A percentile compares a stretch with the other conserved stretches of the same genome.
phyloP scores from a whole-genome alignment of 1,140 invertebrate genomes.

The Gonioctena quinquepunctata region DNA sequence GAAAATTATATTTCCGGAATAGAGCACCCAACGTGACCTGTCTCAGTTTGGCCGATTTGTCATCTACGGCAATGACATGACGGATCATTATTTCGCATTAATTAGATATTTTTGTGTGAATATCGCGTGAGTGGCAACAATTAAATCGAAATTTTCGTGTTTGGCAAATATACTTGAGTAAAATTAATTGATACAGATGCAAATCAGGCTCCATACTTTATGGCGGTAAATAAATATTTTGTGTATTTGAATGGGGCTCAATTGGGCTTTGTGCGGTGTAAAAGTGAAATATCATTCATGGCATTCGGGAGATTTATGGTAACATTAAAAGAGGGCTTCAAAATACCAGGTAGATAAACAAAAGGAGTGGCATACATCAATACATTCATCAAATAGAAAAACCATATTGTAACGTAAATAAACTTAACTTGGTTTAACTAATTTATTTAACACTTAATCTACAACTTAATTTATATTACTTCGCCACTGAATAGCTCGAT shows the following conservation, averaged over 20 bases:
- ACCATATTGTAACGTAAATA: too few relatives aligned
- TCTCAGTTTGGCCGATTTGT: not conserved
- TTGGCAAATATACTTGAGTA: constrained; percentile 34
- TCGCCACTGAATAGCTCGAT: too few relatives aligned
- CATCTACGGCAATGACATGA: not conserved
- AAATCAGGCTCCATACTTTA: constrained; percentile 23
- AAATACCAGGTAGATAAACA: not conserved
- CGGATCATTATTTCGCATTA: not conserved
- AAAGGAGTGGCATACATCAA: not conserved
- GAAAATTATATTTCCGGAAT: not conserved
- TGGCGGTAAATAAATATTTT: constrained; percentile 1
- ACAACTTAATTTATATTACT: too few relatives aligned
- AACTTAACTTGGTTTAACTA: too few relatives aligned
- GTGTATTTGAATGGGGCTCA: constrained; percentile 14
- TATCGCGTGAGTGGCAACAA: constrained; percentile 30
- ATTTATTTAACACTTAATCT: too few relatives aligned
- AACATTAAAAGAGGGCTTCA: not conserved
- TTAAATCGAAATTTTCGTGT: constrained; percentile 34
- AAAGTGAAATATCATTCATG: constrained; percentile 4
- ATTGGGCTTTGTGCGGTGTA: constrained; percentile 7
- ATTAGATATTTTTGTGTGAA: constrained; percentile 3
- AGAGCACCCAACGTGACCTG: not conserved
- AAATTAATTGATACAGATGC: constrained; percentile 32
- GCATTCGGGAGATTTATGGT: not conserved
- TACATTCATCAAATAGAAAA: too few relatives aligned